Conservation (phyloP, 2,113 vertebrate genomes). For the Otis tarda region DNA sequence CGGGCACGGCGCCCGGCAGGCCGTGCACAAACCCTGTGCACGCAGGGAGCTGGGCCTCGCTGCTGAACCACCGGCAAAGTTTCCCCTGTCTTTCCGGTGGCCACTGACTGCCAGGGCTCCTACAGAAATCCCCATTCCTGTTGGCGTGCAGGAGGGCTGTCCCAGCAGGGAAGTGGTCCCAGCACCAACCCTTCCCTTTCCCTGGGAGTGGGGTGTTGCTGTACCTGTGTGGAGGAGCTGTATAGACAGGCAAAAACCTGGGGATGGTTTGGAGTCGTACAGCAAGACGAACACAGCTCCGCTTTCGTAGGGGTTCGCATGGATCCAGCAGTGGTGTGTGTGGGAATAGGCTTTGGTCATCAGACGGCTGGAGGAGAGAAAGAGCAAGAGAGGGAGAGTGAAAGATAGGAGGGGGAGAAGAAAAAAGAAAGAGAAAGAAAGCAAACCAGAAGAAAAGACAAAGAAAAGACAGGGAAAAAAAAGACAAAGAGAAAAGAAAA, state of each 20-base stretch:
- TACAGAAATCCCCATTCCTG: background rate
- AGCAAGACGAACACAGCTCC: background rate
- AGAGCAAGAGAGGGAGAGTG: background rate
- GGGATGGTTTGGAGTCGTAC: background rate
- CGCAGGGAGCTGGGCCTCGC: accelerated
- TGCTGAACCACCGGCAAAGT: accelerated
- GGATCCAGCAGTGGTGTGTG: background rate
- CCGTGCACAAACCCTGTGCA: background rate
- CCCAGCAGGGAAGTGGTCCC: background rate
- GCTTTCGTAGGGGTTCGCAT: background rate
- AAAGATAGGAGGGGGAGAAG: background rate
- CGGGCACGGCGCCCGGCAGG: accelerated
- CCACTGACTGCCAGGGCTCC: background rate
- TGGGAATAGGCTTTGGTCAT: background rate
- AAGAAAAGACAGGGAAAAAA: background rate
- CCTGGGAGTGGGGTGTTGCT: background rate
- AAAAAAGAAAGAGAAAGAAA: background rate
- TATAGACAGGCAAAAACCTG: background rate
- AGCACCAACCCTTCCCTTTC: background rate
- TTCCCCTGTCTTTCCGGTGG: background rate
- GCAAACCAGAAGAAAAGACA: background rate
- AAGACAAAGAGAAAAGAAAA: no score
- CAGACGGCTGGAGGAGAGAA: background rate
- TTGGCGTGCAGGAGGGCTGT: background rate
- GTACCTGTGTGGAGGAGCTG: background rate